Evolutionary conservation across 2,797 vertebrate species (phyloP).

Genomic region (Phalanger gymnotis): DNA sequence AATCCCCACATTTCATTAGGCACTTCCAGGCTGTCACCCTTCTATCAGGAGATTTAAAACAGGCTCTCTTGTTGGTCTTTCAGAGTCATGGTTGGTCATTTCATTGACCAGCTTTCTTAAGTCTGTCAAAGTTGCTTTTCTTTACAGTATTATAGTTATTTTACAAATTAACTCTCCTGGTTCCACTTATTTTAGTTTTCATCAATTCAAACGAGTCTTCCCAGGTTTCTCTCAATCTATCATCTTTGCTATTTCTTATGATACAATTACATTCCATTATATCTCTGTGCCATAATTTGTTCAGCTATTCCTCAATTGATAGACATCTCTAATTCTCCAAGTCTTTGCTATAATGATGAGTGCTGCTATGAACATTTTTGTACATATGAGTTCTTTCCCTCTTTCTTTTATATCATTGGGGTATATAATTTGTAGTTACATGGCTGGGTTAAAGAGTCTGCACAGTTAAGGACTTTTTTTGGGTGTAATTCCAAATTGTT

Average conservation of each 20-base stretch:
- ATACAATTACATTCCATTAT: neutral
- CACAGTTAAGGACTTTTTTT: neutral
- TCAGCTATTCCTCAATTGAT: neutral
- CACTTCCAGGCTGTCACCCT: neutral
- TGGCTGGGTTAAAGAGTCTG: neutral
- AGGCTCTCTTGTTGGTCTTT: no score
- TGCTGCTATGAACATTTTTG: neutral
- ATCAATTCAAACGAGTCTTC: neutral
- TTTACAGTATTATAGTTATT: neutral
- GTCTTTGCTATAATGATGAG: neutral
- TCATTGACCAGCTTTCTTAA: neutral
- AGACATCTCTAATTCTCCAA: neutral
- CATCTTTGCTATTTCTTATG: neutral
- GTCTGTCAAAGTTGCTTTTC: neutral
- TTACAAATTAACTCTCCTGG: neutral
- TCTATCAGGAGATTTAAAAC: neutral
- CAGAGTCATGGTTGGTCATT: neutral
- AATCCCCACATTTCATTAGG: neutral
- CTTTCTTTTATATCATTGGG: neutral
- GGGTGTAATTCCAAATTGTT: neutral
- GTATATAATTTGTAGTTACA: neutral
- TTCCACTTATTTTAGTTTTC: neutral
- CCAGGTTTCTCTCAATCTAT: neutral
- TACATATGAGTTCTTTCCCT: neutral
- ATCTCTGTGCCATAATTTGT: neutral